Percentiles rank a stretch among this genome's conserved stretches.
These are phyloP conservation scores for Pardalotus punctatus DNA, from an alignment of 2,113 vertebrate species.

Conservation along the genomic window DNA sequence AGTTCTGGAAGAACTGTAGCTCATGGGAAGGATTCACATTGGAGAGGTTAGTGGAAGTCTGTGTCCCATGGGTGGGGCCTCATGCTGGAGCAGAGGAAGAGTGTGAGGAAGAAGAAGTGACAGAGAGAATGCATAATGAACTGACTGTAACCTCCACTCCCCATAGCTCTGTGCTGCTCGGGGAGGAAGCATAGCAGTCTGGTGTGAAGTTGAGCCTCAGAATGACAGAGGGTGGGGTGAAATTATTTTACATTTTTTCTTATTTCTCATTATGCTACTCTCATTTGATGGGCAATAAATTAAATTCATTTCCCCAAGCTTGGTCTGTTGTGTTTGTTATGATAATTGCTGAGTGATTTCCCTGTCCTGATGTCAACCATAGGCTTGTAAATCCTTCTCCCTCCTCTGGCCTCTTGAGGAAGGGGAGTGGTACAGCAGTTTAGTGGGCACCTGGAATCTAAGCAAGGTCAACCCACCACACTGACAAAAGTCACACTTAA, in stretches of 20 bases:
- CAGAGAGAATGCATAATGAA: background rate
- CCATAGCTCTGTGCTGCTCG: background rate
- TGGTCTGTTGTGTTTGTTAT: background rate
- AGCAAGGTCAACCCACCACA: background rate
- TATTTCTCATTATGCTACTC: background rate
- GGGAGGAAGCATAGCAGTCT: background rate
- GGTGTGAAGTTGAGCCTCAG: background rate
- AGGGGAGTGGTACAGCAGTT: background rate
- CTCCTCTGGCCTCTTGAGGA: background rate
- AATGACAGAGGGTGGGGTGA: background rate
- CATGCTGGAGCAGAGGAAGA: background rate
- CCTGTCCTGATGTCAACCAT: background rate
- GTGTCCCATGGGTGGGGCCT: rapidly evolving
- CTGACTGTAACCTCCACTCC: background rate
- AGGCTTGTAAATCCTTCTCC: background rate
- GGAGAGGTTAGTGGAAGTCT: background rate
- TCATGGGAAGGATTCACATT: background rate
- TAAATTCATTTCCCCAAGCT: background rate
- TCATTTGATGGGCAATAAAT: background rate
- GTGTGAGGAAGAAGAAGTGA: background rate
- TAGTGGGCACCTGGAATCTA: background rate
- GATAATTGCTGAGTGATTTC: background rate
- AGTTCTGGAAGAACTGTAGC: background rate
- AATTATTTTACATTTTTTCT: background rate
- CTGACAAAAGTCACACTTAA: background rate